Percentiles rank a stretch among this genome's conserved stretches.
These are phyloP conservation scores for Zaprionus ghesquierei DNA, from an alignment of 1,140 invertebrate genomes.

Conservation along the genomic window DNA sequence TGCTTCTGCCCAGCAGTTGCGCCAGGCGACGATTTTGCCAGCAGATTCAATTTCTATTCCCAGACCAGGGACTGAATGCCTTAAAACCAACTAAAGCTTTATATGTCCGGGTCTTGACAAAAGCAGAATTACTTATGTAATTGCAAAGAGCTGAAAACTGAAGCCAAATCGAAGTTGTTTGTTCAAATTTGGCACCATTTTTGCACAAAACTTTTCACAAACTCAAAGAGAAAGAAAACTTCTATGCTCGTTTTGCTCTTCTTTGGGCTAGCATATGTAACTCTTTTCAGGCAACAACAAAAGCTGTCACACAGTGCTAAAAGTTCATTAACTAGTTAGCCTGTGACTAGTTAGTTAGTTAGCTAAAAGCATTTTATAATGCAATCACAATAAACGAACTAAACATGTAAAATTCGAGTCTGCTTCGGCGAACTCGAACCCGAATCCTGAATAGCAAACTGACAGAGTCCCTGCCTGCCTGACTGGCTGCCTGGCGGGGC, in stretches of 20 bases:
- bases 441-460: not conserved
- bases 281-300: not conserved
- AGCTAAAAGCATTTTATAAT: constrained; percentile 16
- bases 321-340: not conserved
- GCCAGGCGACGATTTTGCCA: too few species aligned
- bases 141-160: too few species aligned
- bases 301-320: not conserved
- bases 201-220: too few species aligned
- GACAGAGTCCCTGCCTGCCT: not conserved
- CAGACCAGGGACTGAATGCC: too few species aligned
- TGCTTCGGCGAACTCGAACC: not conserved
- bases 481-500: not conserved
- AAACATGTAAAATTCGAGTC: constrained; percentile 41
- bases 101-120: not conserved
- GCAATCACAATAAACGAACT: constrained; percentile 13
- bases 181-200: too few species aligned
- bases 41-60: not conserved
- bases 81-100: not conserved
- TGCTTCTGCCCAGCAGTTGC: too few species aligned
- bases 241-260: too few species aligned
- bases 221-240: too few species aligned
- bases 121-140: not conserved
- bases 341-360: constrained; percentile 4
- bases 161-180: too few species aligned
- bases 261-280: not conserved